Percentiles rank a stretch among this genome's conserved stretches.
phyloP scores from a whole-genome alignment of 2,797 vertebrate species.

The Picus viridis region DNA sequence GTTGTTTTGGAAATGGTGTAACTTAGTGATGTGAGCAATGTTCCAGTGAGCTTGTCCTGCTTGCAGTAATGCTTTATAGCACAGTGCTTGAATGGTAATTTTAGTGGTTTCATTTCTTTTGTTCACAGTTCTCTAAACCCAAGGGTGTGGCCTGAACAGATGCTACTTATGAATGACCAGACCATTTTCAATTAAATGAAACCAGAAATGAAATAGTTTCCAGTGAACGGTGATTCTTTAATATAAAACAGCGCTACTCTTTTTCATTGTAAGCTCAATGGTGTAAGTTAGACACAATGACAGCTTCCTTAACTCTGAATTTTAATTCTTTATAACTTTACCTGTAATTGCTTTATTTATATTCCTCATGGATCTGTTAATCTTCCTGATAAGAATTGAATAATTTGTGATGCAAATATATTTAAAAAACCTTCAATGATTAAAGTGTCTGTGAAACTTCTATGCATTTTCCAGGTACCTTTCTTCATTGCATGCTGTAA shows the following conservation, averaged over 20 bases:
- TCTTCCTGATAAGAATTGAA: not conserved
- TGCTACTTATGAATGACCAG: not conserved
- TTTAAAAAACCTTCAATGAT: not conserved
- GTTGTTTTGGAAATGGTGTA: not conserved
- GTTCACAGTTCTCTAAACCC: conserved; percentile 6
- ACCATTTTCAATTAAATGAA: not conserved
- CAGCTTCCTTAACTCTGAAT: not conserved
- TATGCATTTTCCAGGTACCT: not conserved
- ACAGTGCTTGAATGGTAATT: not conserved
- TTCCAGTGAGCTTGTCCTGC: not conserved
- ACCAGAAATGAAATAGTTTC: conserved; percentile 7
- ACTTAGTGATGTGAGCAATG: not conserved
- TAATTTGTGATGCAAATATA: not conserved
- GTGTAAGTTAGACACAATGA: conserved; percentile 1
- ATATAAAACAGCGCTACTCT: not conserved
- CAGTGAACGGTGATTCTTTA: not conserved
- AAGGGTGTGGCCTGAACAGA: not conserved
- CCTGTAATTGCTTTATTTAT: not conserved
- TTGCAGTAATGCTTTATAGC: not conserved
- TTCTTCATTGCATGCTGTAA: not conserved
- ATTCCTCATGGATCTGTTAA: not conserved
- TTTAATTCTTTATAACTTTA: not conserved
- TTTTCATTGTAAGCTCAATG: not conserved
- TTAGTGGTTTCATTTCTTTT: conserved; percentile 1
- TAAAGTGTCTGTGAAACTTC: not conserved